Conservation (phyloP, 1,140 invertebrate species). For the Trichonephila clavipes region DNA sequence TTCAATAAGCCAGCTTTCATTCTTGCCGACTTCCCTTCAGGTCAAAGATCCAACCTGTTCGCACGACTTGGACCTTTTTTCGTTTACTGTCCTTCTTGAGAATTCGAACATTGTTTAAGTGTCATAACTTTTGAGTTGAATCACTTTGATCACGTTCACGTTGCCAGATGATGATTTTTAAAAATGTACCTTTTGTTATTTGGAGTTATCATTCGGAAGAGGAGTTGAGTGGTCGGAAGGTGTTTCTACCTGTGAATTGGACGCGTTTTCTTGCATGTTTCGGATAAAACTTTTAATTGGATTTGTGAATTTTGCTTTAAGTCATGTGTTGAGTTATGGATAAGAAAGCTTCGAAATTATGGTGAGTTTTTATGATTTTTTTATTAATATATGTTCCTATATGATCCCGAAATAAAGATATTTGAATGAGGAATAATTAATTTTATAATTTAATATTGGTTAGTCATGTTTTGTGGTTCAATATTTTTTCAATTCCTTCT, state of each 20-base stretch:
- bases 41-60: background rate
- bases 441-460: too few species aligned
- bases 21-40: slow-evolving; percentile 1
- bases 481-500: too few species aligned
- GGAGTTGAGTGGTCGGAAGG: background rate
- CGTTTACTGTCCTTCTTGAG: background rate
- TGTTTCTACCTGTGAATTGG: background rate
- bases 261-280: background rate
- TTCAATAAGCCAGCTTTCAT: background rate
- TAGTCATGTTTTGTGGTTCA: too few species aligned
- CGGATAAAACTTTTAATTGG: background rate
- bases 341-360: background rate
- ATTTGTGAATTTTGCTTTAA: background rate
- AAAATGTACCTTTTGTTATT: background rate
- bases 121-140: background rate
- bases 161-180: background rate
- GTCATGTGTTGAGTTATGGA: background rate
- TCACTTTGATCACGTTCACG: background rate
- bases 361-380: background rate
- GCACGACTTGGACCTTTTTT: background rate
- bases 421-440: too few species aligned
- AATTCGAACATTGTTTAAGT: background rate
- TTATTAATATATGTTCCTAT: too few species aligned
- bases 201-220: background rate
- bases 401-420: too few species aligned